Conservation (phyloP, 2,888 invertebrate genomes). For the Thymelicus acteon region DNA sequence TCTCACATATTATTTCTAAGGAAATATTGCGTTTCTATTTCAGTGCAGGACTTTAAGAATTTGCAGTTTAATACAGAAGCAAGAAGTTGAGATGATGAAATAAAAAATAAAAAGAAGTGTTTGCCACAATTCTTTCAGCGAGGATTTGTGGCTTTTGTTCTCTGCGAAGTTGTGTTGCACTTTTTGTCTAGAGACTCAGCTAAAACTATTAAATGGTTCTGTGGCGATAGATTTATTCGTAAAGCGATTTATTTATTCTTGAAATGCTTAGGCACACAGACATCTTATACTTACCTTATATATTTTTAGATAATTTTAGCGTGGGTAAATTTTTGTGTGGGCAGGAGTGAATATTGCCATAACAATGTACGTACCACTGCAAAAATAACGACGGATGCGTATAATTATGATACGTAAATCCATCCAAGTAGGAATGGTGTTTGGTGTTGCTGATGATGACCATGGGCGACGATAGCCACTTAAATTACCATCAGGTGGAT, state of each 20-base stretch:
- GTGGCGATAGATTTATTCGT: neutral
- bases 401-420: too few relatives aligned
- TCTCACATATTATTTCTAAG: slow-evolving; percentile 53
- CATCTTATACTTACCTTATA: too few relatives aligned
- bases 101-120: slow-evolving; percentile 8
- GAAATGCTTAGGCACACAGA: too few relatives aligned
- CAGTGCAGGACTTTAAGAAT: slow-evolving; percentile 24
- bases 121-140: slow-evolving; percentile 8
- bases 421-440: too few relatives aligned
- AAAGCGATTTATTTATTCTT: neutral
- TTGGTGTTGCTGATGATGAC: too few relatives aligned
- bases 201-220: slow-evolving; percentile 3
- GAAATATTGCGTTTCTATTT: slow-evolving; percentile 41
- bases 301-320: too few relatives aligned
- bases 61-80: slow-evolving; percentile 22
- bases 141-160: slow-evolving; percentile 11
- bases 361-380: too few relatives aligned
- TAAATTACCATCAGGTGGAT: too few relatives aligned
- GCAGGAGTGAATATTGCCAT: too few relatives aligned
- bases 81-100: slow-evolving; percentile 6
- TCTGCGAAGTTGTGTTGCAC: slow-evolving; percentile 3
- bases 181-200: neutral
- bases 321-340: too few relatives aligned
- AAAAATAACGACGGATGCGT: too few relatives aligned
- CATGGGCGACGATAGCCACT: too few relatives aligned